A percentile compares a stretch with the other conserved stretches of the same genome.
These are phyloP conservation scores for Calcarius ornatus DNA, from an alignment of 2,113 vertebrate species.

Conservation along the genomic window DNA sequence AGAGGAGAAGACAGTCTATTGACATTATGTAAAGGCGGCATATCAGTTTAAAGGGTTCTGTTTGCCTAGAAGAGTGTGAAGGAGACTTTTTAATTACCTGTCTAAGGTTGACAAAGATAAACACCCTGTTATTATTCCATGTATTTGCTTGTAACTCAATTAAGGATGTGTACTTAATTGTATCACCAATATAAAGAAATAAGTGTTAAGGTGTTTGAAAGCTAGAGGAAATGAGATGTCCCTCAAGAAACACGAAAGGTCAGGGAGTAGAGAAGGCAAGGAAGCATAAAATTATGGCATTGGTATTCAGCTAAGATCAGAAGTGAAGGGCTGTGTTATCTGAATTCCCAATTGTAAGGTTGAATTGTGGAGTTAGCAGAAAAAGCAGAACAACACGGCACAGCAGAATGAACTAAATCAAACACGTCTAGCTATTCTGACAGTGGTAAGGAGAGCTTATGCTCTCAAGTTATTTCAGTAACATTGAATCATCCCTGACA, in stretches of 20 bases:
- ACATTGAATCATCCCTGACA: constrained; percentile 14
- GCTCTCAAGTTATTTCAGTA: constrained; percentile 38
- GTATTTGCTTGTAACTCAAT: constrained; percentile 68
- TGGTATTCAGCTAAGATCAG: constrained; percentile 60
- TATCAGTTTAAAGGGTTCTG: constrained; percentile 55
- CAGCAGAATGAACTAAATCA: constrained; percentile 36
- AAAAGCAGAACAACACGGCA: constrained; percentile 10
- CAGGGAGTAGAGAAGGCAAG: constrained; percentile 28
- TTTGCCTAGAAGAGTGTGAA: constrained; percentile 66
- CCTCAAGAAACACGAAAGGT: constrained; percentile 61
- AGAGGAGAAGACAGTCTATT: constrained; percentile 16
- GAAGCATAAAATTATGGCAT: constrained; percentile 61
- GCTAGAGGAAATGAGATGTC: constrained; percentile 58
- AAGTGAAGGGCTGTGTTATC: constrained; percentile 38
- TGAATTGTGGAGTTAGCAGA: constrained; percentile 54
- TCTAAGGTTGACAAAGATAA: constrained; percentile 63
- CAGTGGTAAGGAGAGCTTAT: constrained; percentile 29
- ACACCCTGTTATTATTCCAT: constrained; percentile 63
- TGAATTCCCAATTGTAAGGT: constrained; percentile 47
- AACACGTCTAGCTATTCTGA: neutral
- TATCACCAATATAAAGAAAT: constrained; percentile 53
- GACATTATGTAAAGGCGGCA: constrained; percentile 46
- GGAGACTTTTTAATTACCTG: constrained; percentile 69
- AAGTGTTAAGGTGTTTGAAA: constrained; percentile 49
- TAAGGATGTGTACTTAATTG: constrained; percentile 66